phyloP scores from a whole-genome alignment of 2,888 invertebrate genomes.

The Malacosoma neustria region DNA sequence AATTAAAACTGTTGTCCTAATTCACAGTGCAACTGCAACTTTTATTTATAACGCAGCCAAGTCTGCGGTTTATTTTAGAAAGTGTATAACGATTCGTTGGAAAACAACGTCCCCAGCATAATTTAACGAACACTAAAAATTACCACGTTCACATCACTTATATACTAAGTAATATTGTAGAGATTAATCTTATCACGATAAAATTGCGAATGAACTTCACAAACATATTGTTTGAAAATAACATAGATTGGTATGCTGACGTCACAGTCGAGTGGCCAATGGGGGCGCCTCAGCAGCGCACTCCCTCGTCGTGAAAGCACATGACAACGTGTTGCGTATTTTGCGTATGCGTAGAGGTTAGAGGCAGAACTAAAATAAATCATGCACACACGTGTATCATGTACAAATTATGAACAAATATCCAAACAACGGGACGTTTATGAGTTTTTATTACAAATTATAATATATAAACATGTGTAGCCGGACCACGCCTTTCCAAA shows the following conservation, averaged over 20 bases:
- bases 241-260: constrained; percentile 35
- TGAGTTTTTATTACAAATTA: too few relatives aligned
- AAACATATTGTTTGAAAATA: constrained; percentile 49
- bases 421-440: too few relatives aligned
- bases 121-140: constrained; percentile 29
- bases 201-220: constrained; percentile 27
- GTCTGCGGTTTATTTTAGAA: constrained; percentile 7
- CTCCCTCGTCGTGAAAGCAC: constrained; percentile 47
- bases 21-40: constrained; percentile 16
- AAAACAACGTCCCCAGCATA: constrained; percentile 9
- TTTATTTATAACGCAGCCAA: constrained; percentile 26
- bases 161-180: constrained; percentile 31
- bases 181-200: constrained; percentile 48
- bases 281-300: constrained; percentile 30
- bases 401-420: too few relatives aligned
- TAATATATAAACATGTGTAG: too few relatives aligned
- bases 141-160: constrained; percentile 21
- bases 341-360: constrained; percentile 34
- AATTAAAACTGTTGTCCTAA: constrained; percentile 8
- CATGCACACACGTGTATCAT: too few relatives aligned
- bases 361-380: constrained; percentile 34
- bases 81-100: constrained; percentile 12
- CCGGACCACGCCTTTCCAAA: too few relatives aligned
- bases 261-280: constrained; percentile 48
- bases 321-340: constrained; percentile 24